Percentiles rank a stretch among this genome's conserved stretches.
These are phyloP conservation scores for Metridium senile DNA, from an alignment of 92 coral and sea anemone genomes.

Conservation along the genomic window DNA sequence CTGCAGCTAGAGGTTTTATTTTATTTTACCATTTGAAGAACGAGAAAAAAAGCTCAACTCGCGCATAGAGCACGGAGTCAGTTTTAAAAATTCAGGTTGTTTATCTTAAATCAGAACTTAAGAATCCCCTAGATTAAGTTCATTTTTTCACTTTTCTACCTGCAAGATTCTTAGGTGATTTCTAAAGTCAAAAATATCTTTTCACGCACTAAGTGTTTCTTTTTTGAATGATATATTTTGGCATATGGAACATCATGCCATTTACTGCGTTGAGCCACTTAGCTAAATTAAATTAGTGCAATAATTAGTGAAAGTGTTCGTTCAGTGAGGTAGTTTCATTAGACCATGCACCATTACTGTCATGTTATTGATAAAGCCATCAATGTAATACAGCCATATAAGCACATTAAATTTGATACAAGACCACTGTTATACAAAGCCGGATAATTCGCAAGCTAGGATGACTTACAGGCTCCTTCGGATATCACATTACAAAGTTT, in stretches of 20 bases:
- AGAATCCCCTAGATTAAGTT: no score
- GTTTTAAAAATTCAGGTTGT: no score
- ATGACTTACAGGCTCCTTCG: no score
- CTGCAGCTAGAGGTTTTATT: no score
- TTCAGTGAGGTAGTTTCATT: conserved; percentile 16
- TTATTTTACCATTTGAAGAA: no score
- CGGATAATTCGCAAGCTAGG: neutral
- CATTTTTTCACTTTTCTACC: neutral
- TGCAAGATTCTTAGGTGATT: neutral
- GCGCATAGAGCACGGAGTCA: no score
- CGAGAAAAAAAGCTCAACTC: no score
- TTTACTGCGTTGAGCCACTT: neutral
- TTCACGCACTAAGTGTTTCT: neutral
- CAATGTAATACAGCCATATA: neutral
- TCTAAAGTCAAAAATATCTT: neutral
- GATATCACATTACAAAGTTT: neutral
- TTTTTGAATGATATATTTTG: neutral
- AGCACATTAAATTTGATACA: neutral
- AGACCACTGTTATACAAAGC: neutral
- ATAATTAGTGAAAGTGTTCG: conserved; percentile 10
- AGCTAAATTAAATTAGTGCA: conserved; percentile 12
- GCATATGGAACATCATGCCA: neutral
- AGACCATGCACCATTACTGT: neutral
- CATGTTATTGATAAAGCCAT: conserved; percentile 2
- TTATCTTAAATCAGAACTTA: no score